Evolutionary conservation across 2,113 vertebrate species (phyloP), one percentile per base, ranked within the genome.

Genomic region (Elanoides forficatus): DNA sequence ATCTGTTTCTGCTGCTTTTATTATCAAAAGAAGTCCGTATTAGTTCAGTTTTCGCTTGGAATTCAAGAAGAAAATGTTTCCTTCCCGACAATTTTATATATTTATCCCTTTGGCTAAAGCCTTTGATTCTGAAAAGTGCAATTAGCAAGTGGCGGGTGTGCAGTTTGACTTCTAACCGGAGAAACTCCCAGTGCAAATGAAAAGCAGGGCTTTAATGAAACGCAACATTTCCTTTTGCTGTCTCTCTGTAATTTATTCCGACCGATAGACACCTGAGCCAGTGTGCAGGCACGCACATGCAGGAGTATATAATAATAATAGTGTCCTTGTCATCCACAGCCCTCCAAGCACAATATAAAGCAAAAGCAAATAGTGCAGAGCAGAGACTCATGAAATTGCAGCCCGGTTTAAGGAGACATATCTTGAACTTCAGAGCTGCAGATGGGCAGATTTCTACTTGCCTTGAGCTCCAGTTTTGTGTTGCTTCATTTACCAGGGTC

Each of bases 81-180:
- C 84, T 96, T 95, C 93, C 96, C 1, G 3, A 91, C 93, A 63
- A 83, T 90, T 96, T 95, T 88, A 67, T 86, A 0, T 96, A 96
- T 97, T 96, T 96, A 96, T 95, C 96, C 97, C 97, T 95, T 96
- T 92, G 94, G 96, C 97, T 76, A 94, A 83, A 90, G 96, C 91
- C 94, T 97, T 97, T 96, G 96, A 97, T 97, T 96, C 81, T 79
- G 83, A 32, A 53, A 34, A 95, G 95, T 2, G 38, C 94, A 96
- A 97, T 97, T 97, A 97, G 94, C 91, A 6, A 85, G 94, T 27
- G 78, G 86, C 26, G 34, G 86, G 59, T 6, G 48, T 68, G 96
- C 93, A 62, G 94, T 43, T 94, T 91, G 93, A 94, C 93, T 96
- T 67, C 70, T 83, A 58, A 87, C 94, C 70, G 1, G 66, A 72